These are phyloP conservation scores for Digitonthophagus gazella DNA, from an alignment of 2,888 invertebrate species.

Conservation along the genomic window DNA sequence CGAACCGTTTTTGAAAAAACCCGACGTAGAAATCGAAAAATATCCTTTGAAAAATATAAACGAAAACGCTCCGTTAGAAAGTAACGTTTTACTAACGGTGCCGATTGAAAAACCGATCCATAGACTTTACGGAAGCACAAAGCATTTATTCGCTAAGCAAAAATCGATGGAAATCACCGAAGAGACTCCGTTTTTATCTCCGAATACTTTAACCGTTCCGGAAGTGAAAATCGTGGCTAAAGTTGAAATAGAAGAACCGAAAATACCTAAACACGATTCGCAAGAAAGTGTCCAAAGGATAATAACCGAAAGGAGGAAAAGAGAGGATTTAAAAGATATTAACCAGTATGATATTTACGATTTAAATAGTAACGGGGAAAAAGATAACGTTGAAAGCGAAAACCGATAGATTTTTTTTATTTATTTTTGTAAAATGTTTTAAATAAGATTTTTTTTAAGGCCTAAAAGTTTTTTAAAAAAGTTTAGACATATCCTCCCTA, in stretches of 20 bases:
- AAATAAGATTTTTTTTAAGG: not conserved
- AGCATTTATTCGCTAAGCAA: constrained; percentile 58
- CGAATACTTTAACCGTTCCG: constrained; percentile 26
- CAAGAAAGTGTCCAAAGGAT: constrained; percentile 60
- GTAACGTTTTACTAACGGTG: constrained; percentile 38
- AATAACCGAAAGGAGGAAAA: constrained; percentile 60
- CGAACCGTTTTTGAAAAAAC: constrained; percentile 36
- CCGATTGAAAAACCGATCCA: constrained; percentile 46
- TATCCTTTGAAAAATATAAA: constrained; percentile 40
- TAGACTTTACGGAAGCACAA: constrained; percentile 54
- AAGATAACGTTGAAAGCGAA: constrained; percentile 34
- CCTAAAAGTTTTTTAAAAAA: not conserved
- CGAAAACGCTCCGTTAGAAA: constrained; percentile 36
- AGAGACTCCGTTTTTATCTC: constrained; percentile 53
- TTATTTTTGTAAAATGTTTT: not conserved
- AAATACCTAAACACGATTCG: constrained; percentile 45
- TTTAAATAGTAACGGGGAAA: constrained; percentile 40
- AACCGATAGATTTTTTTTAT: constrained; percentile 1
- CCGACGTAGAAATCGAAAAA: constrained; percentile 37
- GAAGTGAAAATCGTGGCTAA: constrained; percentile 21
- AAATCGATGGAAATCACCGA: constrained; percentile 57
- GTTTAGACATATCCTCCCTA: not conserved
- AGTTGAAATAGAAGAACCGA: constrained; percentile 19
- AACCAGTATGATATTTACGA: constrained; percentile 48
- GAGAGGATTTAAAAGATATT: constrained; percentile 49